Percentiles rank a stretch among this genome's conserved stretches.
Evolutionary conservation across 2,888 invertebrate genomes (phyloP).

Genomic region (Clitarchus hookeri): DNA sequence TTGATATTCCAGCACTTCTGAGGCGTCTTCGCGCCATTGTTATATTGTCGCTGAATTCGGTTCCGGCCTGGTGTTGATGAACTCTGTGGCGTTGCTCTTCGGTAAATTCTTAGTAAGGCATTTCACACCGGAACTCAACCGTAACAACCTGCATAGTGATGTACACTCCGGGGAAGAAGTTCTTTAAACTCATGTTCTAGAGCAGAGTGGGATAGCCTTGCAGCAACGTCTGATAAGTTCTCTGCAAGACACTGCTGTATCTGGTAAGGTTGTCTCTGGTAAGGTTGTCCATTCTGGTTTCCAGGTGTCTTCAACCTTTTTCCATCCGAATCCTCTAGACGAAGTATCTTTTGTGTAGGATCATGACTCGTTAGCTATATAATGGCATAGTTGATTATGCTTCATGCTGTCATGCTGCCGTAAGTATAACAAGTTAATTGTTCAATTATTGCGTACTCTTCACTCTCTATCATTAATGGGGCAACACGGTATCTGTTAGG

Average conservation of each 20-base stretch:
- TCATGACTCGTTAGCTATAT: background rate
- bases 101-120: no score
- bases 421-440: constrained; percentile 4
- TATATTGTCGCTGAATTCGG: no score
- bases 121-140: no score
- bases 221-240: background rate
- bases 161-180: background rate
- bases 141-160: background rate
- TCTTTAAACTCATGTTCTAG: constrained; percentile 15
- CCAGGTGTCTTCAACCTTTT: background rate
- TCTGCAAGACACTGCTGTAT: constrained; percentile 12
- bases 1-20: no score
- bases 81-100: no score
- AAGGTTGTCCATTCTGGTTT: constrained; percentile 18
- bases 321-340: background rate
- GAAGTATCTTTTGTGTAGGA: background rate
- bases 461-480: background rate
- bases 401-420: background rate
- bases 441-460: background rate
- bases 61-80: no score
- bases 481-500: background rate
- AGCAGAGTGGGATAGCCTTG: background rate
- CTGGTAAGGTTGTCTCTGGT: no score
- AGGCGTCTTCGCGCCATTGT: no score
- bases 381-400: background rate